Conservation (phyloP, 2,888 invertebrate genomes). For the Coelopa pilipes region DNA sequence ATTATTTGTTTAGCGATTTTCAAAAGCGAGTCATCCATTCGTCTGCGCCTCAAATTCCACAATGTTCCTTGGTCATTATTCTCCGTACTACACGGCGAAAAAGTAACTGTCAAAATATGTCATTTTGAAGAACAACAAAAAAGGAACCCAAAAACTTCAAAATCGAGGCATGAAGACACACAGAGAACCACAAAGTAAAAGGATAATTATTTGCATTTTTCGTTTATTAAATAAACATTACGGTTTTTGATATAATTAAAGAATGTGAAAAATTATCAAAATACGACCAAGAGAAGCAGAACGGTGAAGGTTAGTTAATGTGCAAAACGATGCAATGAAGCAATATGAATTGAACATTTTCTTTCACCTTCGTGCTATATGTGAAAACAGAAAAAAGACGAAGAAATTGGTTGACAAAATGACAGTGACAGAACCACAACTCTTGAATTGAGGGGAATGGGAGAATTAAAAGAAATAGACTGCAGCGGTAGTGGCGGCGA, state of each 20-base stretch:
- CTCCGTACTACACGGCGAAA: conserved; percentile 14
- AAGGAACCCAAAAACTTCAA: conserved; percentile 14
- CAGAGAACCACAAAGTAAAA: conserved; percentile 8
- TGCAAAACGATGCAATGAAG: background rate
- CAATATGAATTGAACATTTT: too few species aligned
- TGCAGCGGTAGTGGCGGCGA: background rate
- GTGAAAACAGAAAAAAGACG: background rate
- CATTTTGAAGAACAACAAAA: conserved; percentile 22
- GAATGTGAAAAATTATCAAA: background rate
- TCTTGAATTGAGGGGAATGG: conserved; percentile 2
- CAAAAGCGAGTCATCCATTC: background rate
- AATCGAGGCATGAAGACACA: conserved; percentile 14
- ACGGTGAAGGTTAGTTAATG: background rate
- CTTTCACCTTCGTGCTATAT: too few species aligned
- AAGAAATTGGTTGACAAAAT: conserved; percentile 6
- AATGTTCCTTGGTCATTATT: conserved; percentile 1
- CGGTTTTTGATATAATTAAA: background rate
- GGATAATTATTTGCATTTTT: background rate
- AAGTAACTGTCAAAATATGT: conserved; percentile 28
- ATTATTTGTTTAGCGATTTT: too few species aligned
- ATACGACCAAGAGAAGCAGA: background rate
- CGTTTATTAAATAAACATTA: background rate
- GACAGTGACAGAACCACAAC: conserved; percentile 5
- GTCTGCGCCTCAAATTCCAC: background rate
- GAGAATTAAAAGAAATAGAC: background rate